These are phyloP conservation scores for Nycteola revayana DNA, from an alignment of 2,888 invertebrate species.

Conservation along the genomic window DNA sequence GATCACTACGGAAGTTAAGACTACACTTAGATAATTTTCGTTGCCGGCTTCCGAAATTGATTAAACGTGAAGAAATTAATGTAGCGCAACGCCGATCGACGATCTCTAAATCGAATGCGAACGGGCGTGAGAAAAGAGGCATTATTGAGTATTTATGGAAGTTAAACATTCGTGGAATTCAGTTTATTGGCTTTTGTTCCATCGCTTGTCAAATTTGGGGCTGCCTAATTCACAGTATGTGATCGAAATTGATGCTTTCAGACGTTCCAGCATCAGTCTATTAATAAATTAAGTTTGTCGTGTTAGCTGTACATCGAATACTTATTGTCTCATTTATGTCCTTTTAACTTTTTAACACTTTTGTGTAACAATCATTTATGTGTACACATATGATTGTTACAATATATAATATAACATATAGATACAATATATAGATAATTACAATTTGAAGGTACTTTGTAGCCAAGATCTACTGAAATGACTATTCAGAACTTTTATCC, in stretches of 20 bases:
- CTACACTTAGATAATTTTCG: conserved; percentile 63
- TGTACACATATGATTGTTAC: no score
- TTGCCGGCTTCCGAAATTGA: conserved; percentile 58
- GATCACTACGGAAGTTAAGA: conserved; percentile 65
- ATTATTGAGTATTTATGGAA: conserved; percentile 60
- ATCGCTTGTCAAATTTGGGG: conserved; percentile 53
- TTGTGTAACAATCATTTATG: no score
- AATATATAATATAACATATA: no score
- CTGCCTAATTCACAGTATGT: conserved; percentile 42
- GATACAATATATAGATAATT: no score
- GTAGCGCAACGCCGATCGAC: conserved; percentile 55
- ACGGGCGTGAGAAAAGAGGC: conserved; percentile 55
- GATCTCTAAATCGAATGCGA: conserved; percentile 51
- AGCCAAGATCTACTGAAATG: no score
- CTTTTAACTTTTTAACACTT: no score
- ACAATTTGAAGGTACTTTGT: no score
- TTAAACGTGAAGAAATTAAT: conserved; percentile 75
- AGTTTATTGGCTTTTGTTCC: conserved; percentile 54
- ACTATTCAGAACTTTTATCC: no score
- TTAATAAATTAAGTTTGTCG: no score
- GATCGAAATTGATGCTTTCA: conserved; percentile 33
- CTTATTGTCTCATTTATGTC: no score
- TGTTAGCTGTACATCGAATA: no score
- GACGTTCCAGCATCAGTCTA: no score
- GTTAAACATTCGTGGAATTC: conserved; percentile 58